A percentile compares a stretch with the other conserved stretches of the same genome.
Evolutionary conservation across 2,888 invertebrate genomes (phyloP).

Genomic region (Stenurella melanura): DNA sequence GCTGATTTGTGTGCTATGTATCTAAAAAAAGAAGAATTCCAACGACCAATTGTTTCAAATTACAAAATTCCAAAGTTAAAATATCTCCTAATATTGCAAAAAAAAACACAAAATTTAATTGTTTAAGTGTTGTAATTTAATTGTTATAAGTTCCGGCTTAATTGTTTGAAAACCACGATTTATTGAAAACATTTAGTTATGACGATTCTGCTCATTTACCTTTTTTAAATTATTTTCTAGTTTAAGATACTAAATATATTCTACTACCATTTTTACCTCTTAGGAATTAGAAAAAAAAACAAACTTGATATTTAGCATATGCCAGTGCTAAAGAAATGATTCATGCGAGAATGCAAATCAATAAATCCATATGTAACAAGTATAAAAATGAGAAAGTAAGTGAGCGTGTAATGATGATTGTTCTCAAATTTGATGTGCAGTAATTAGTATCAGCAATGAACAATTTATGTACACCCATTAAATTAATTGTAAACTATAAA

Average conservation of each 20-base stretch:
- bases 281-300: neutral
- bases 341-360: constrained; percentile 14
- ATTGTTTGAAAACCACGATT: too few relatives aligned
- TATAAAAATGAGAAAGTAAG: constrained; percentile 26
- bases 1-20: too few relatives aligned
- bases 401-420: constrained; percentile 32
- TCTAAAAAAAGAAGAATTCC: too few relatives aligned
- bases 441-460: constrained; percentile 34
- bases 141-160: too few relatives aligned
- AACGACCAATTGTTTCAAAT: too few relatives aligned
- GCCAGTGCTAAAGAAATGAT: constrained; percentile 13
- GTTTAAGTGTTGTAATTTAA: too few relatives aligned
- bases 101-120: too few relatives aligned
- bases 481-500: constrained; percentile 39
- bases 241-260: neutral
- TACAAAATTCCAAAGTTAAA: too few relatives aligned
- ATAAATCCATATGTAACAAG: constrained; percentile 15
- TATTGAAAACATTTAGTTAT: too few relatives aligned
- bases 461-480: constrained; percentile 30
- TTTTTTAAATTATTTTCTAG: too few relatives aligned
- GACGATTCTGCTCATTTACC: too few relatives aligned
- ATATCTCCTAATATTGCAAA: too few relatives aligned
- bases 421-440: constrained; percentile 38
- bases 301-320: neutral
- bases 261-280: neutral